Evolutionary conservation across 2,113 vertebrate genomes (phyloP).

Genomic region (Origma solitaria): DNA sequence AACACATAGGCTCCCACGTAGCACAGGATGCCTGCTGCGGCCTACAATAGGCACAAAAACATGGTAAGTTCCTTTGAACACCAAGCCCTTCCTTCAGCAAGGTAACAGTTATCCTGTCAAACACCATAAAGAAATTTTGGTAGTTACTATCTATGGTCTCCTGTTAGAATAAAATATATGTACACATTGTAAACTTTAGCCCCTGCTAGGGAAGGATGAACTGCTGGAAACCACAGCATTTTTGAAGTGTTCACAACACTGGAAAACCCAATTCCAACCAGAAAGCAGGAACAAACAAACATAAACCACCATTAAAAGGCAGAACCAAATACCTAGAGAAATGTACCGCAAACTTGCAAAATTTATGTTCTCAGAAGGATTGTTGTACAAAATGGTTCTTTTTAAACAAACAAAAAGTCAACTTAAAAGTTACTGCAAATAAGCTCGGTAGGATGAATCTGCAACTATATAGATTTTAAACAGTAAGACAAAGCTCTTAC

Average conservation of each 20-base stretch:
- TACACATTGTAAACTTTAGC: neutral
- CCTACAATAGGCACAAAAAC: conserved; percentile 64
- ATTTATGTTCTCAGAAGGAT: neutral
- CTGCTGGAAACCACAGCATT: neutral
- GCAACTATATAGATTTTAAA: neutral
- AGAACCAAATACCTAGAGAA: neutral
- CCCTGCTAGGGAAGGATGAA: neutral
- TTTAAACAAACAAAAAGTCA: neutral
- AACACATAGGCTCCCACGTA: conserved; percentile 99
- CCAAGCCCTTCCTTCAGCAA: neutral
- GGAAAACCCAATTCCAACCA: neutral
- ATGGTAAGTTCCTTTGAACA: neutral
- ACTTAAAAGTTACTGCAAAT: neutral
- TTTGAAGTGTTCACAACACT: neutral
- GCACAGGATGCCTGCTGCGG: conserved; percentile 94
- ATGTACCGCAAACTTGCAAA: neutral
- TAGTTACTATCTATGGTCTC: neutral
- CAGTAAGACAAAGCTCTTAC: neutral
- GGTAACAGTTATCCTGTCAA: neutral
- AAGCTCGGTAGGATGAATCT: neutral
- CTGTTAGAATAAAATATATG: neutral
- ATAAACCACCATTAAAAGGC: neutral
- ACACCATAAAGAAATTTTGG: neutral
- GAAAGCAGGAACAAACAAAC: neutral
- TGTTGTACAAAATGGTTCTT: neutral